Conservation (phyloP, 2,797 vertebrate species). For the Centropyge bicolor region DNA sequence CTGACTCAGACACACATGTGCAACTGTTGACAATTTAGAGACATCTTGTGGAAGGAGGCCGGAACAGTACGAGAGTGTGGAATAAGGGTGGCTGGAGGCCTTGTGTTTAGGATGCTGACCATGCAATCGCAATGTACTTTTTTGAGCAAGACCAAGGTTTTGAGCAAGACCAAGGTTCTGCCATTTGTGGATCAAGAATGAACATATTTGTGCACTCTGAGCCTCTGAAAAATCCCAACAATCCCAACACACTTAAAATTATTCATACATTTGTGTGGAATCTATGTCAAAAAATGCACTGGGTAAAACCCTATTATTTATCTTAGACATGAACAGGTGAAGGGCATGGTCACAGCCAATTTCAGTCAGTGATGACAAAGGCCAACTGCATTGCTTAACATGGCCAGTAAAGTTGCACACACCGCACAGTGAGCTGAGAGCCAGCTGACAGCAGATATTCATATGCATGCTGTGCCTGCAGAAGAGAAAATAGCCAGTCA, state of each 20-base stretch:
- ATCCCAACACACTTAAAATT: background rate
- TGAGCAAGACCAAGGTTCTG: background rate
- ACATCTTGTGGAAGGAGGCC: background rate
- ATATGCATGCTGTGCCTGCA: background rate
- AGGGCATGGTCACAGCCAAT: background rate
- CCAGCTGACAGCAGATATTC: slow-evolving; percentile 1
- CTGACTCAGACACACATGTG: background rate
- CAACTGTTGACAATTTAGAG: background rate
- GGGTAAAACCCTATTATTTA: no score
- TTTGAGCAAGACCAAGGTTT: no score
- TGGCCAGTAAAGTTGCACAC: slow-evolving; percentile 3
- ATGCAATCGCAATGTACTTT: background rate
- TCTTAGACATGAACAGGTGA: background rate
- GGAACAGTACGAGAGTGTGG: slow-evolving; percentile 1
- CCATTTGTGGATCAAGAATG: background rate
- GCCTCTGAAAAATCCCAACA: background rate
- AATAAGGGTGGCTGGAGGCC: background rate
- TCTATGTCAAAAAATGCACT: no score
- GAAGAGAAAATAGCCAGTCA: background rate
- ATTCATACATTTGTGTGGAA: background rate
- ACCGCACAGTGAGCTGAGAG: background rate
- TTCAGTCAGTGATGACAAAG: background rate
- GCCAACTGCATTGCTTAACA: background rate
- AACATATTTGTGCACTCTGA: background rate
- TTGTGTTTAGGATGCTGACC: background rate